These are phyloP conservation scores for Cygnus buccinator DNA, from an alignment of 2,113 vertebrate genomes.

Conservation along the genomic window DNA sequence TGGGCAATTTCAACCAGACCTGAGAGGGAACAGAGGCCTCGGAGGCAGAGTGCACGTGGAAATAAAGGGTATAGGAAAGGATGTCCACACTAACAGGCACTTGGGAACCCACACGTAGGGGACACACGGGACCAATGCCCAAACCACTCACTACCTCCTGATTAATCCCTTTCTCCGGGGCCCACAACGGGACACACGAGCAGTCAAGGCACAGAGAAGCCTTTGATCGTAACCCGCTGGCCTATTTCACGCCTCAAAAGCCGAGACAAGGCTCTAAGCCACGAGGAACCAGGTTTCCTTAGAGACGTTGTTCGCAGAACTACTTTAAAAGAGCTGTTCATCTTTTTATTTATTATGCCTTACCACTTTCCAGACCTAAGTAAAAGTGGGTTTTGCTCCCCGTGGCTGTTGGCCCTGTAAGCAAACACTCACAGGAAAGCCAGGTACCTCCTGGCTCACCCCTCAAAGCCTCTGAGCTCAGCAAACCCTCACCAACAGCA, in stretches of 20 bases:
- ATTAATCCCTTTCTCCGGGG: no score
- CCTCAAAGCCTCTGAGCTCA: not conserved
- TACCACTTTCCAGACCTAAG: not conserved
- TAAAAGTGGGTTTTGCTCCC: not conserved
- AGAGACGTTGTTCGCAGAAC: not conserved
- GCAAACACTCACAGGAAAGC: not conserved
- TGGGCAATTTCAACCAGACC: not conserved
- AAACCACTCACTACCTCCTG: no score
- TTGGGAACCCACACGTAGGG: fast-evolving
- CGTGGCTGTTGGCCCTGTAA: not conserved
- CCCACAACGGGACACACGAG: fast-evolving
- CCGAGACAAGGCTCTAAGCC: not conserved
- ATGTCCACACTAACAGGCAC: not conserved
- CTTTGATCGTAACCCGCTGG: not conserved
- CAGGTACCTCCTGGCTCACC: not conserved
- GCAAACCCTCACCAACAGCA: not conserved
- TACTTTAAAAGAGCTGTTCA: not conserved
- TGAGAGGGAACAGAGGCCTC: fast-evolving
- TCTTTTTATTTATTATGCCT: not conserved
- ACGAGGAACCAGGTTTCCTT: not conserved
- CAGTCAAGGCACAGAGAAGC: not conserved
- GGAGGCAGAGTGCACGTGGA: fast-evolving
- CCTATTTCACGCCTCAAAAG: not conserved
- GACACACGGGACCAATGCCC: no score
- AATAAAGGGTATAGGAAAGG: fast-evolving